Percentiles rank a stretch among this genome's conserved stretches.
Conservation (phyloP, 1,140 invertebrate species). For the Drosophila ogumai region DNA sequence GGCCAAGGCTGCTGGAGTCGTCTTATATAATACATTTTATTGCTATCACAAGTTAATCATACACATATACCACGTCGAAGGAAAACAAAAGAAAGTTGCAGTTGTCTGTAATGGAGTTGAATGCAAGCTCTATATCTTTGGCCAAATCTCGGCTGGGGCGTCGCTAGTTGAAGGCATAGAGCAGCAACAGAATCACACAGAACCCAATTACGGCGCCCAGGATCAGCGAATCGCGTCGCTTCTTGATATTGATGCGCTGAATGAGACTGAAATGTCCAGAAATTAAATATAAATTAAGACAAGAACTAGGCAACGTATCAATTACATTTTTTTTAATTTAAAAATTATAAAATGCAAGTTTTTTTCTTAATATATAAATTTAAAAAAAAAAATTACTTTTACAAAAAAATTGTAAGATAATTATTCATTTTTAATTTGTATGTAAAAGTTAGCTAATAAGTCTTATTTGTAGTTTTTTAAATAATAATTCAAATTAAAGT, state of each 20-base stretch:
- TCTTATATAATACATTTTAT: slow-evolving; percentile 68
- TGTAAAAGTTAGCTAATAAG: no score
- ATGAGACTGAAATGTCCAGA: slow-evolving; percentile 93
- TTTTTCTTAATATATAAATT: no score
- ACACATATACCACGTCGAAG: slow-evolving; percentile 57
- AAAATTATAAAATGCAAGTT: no score
- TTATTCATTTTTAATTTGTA: no score
- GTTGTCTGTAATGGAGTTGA: slow-evolving; percentile 33
- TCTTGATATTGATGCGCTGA: slow-evolving; percentile 96
- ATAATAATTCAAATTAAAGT: no score
- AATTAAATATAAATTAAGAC: slow-evolving; percentile 86
- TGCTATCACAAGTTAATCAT: slow-evolving; percentile 80
- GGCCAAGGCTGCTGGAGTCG: neutral
- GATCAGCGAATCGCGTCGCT: slow-evolving; percentile 96
- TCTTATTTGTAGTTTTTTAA: no score
- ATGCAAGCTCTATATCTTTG: slow-evolving; percentile 62
- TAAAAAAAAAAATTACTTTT: no score
- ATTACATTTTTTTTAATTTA: no score
- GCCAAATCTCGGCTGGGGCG: slow-evolving; percentile 9
- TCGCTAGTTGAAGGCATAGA: slow-evolving; percentile 90
- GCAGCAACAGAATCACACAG: slow-evolving; percentile 94
- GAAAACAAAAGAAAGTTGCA: slow-evolving; percentile 56
- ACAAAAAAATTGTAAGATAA: no score
- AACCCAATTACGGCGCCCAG: slow-evolving; percentile 92
- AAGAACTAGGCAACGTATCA: no score